phyloP scores from a whole-genome alignment of 1,140 invertebrate species.

The Pteromalus puparum region DNA sequence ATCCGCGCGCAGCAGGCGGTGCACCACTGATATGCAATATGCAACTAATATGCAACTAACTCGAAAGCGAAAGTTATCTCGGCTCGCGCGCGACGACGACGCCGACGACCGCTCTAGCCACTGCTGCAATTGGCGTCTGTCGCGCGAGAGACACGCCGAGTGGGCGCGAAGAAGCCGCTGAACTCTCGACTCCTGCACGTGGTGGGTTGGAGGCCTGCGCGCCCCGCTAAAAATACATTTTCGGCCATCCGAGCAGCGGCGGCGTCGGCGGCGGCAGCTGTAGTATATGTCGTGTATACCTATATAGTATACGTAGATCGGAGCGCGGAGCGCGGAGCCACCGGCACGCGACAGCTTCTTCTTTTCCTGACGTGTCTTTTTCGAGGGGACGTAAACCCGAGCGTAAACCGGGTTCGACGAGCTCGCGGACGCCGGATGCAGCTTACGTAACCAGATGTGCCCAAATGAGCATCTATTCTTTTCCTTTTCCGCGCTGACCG shows the following conservation, averaged over 20 bases:
- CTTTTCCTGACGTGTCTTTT: too few species aligned
- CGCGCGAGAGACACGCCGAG: neutral
- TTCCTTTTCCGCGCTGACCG: too few species aligned
- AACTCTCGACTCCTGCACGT: slow-evolving; percentile 50
- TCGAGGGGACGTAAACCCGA: too few species aligned
- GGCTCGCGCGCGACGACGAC: too few species aligned
- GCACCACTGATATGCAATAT: too few species aligned
- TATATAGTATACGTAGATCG: too few species aligned
- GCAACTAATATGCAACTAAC: neutral
- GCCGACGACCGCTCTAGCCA: neutral
- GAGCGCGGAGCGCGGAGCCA: too few species aligned
- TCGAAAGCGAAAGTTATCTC: neutral
- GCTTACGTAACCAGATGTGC: too few species aligned
- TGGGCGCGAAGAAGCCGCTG: slow-evolving; percentile 44
- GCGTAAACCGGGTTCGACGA: neutral
- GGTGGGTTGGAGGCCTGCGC: neutral
- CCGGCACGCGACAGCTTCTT: slow-evolving; percentile 39
- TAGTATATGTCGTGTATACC: too few species aligned
- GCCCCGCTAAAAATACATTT: neutral
- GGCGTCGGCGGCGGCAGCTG: too few species aligned
- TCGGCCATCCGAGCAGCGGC: slow-evolving; percentile 9
- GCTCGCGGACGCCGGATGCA: neutral
- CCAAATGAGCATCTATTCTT: too few species aligned
- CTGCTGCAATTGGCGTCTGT: neutral
- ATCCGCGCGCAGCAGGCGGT: too few species aligned